Base-by-base conservation (phyloP, 2,888 invertebrate genomes). In the Drosophila ezoana region DNA sequence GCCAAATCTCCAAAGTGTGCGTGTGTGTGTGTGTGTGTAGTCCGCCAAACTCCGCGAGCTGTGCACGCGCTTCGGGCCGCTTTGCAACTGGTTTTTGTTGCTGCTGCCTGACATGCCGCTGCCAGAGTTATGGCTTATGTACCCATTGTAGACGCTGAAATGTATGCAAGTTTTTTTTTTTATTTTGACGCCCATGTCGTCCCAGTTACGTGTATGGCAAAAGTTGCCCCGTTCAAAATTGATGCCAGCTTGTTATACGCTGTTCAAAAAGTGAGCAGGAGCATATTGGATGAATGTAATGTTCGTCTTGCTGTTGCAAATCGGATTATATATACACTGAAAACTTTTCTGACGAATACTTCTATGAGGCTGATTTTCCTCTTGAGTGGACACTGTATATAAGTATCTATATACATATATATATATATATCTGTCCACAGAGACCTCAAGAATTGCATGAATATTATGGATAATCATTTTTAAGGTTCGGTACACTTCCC, bases 1-100 rank as follows among this genome's bases (percentile, higher is more conserved):
- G 80, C 70, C 79, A 63, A 80, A 78, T 70, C 83, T 69, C 66
- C 38, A 61, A 71, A 76, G 70, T 58, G 66, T 8, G 23, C 8
- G 23, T 23, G 23, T 23, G 23, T 23, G 23, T n/a, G n/a, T n/a
- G 20, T 20, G 23, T 23, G 20, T 28, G 28, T 8, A 2, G 2
- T 28, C 33, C 32, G 62, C 62, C 56, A 14, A 63, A 68, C 53
- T 69, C 52, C 48, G 62, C 43, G 63, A 43, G 51, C 37, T 63
- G 51, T 63, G 57, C 61, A 54, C 57, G 64, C 66, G 52, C 51
- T 74, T 77, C 56, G 71, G 62, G 56, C 49, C 56, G 38, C 54
- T 44, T 49, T 23, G 52, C 45, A 40, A 23, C 63, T 37, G 47
- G 47, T 37, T 59, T 43, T 59, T 61, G 58, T 52, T 61, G 57